Base-by-base conservation (phyloP, 2,888 invertebrate species). In the Camptogramma bilineatum region DNA sequence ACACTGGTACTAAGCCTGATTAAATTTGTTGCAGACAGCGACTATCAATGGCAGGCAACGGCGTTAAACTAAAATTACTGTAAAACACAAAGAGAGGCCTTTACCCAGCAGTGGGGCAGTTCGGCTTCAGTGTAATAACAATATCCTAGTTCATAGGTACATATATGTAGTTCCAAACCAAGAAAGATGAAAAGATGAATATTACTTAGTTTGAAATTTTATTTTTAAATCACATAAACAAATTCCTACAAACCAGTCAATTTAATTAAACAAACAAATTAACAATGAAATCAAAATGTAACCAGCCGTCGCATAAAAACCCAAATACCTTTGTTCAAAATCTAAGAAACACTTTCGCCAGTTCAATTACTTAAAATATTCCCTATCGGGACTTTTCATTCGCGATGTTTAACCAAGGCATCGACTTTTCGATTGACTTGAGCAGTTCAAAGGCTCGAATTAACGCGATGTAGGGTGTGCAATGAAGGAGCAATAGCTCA, bases 341-440 rank as follows among this genome's bases (percentile, higher is more conserved):
- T 89, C 86, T 84, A 85, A 80, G 85, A 87, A 90, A 91, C 87
- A 91, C 87, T 91, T 90, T 90, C 84, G 84, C 86, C 86, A 85
- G 87, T 87, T 83, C 88, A 89, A 91, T 92, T 89, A 91, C 88
- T 91, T 90, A 86, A 88, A 90, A 90, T 86, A 89, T 91, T 88
- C 85, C 76, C 81, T 81, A 84, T 84, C 77, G 82, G 83, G 90
- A 88, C 88, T 91, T 92, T 90, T 90, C 91, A 90, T 91, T 91
- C 90, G 84, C 85, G 84, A 89, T 91, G 90, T 91, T 91, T 91
- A 91, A 91, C 91, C 88, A 87, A 88, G 86, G 88, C 87, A 88
- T 90, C 88, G 90, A 87, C 88, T 91, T 92, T 86, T 87, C 91
- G 90, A 89, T 90, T 91, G 91, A 91, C 87, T 90, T 87, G 91